Evolutionary conservation across 2,888 invertebrate genomes (phyloP).

Genomic region (Hedya salicella): DNA sequence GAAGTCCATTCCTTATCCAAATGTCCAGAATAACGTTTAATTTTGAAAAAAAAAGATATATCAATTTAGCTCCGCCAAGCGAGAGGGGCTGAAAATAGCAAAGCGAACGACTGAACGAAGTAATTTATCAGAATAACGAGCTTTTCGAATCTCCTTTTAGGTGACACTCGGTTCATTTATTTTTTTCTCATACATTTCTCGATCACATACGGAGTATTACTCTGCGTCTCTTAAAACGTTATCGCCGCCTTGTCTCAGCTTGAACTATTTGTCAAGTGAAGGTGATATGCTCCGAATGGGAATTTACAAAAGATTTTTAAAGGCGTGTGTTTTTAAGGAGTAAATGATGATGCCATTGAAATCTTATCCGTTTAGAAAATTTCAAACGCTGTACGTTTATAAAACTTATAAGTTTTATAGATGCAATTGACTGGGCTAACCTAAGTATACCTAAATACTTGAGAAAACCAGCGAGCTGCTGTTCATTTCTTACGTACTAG

Average conservation of each 20-base stretch:
- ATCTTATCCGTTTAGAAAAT: no score
- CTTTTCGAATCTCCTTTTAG: conserved; percentile 79
- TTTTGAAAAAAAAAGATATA: conserved; percentile 44
- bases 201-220: conserved; percentile 75
- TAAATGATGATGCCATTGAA: neutral
- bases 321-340: neutral
- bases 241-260: conserved; percentile 70
- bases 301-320: conserved; percentile 1
- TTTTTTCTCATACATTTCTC: conserved; percentile 80
- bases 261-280: conserved; percentile 71
- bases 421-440: no score
- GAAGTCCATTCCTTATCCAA: conserved; percentile 8
- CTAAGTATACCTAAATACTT: no score
- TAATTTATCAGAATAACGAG: conserved; percentile 82
- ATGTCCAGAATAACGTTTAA: conserved; percentile 18
- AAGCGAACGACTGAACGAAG: conserved; percentile 69
- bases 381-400: no score
- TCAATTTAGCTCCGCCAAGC: conserved; percentile 66
- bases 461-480: no score
- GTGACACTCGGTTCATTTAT: conserved; percentile 81
- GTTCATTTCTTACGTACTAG: no score
- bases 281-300: conserved; percentile 47
- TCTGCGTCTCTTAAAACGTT: conserved; percentile 75
- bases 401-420: no score
- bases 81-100: conserved; percentile 61